phyloP scores from a whole-genome alignment of 1,140 invertebrate species.

The Cephus cinctus region DNA sequence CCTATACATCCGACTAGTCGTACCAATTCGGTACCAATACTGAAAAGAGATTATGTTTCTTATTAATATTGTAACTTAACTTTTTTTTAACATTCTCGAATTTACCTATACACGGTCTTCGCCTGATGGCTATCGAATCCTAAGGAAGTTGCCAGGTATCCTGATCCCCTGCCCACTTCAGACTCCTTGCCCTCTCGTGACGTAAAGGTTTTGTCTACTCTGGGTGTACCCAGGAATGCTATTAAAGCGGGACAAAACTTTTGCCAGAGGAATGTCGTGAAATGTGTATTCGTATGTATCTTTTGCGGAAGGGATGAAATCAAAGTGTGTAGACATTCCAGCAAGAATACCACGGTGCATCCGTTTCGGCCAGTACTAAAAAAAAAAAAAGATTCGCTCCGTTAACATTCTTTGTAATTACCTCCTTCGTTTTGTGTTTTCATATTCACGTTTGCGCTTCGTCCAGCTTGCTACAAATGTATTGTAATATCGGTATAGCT shows the following conservation, averaged over 20 bases:
- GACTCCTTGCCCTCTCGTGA: constrained; percentile 63
- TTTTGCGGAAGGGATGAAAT: constrained; percentile 78
- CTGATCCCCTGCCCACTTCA: constrained; percentile 68
- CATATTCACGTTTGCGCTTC: constrained; percentile 72
- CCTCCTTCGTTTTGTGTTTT: background rate
- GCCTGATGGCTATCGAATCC: constrained; percentile 76
- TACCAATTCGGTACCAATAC: constrained; percentile 85
- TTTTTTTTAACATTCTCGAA: constrained; percentile 14
- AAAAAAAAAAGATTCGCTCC: constrained; percentile 28
- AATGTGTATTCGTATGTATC: constrained; percentile 78
- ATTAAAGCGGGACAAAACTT: constrained; percentile 87
- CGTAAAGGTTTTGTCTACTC: constrained; percentile 71
- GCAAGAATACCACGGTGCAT: constrained; percentile 70
- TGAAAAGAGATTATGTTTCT: constrained; percentile 50
- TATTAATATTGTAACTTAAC: constrained; percentile 9
- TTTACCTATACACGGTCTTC: constrained; percentile 84
- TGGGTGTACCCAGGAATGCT: constrained; percentile 79
- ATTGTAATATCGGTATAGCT: constrained; percentile 85
- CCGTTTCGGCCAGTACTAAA: constrained; percentile 61
- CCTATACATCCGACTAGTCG: constrained; percentile 81
- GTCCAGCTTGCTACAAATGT: constrained; percentile 81
- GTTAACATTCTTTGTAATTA: constrained; percentile 9
- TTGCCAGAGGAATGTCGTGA: constrained; percentile 87
- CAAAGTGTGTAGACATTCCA: constrained; percentile 84
- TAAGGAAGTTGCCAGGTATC: constrained; percentile 69